Percentiles rank a stretch among this genome's conserved stretches.
Evolutionary conservation across 2,113 vertebrate species (phyloP).

Genomic region (Pseudonaja textilis): DNA sequence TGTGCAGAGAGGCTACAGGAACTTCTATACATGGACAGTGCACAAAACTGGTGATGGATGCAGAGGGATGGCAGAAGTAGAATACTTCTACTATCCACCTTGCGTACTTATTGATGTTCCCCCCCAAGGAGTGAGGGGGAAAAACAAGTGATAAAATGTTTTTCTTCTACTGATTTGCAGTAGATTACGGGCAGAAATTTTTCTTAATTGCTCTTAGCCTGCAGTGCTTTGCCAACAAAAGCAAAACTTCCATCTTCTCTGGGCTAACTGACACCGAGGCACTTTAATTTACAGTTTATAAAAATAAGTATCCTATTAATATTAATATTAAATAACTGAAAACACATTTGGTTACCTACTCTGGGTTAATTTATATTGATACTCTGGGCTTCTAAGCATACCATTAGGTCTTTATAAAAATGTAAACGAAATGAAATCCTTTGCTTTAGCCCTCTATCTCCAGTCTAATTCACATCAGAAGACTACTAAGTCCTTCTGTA

Average conservation of each 20-base stretch:
- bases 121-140: not conserved
- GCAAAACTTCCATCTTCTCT: not conserved
- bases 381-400: not conserved
- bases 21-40: not conserved
- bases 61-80: not conserved
- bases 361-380: not conserved
- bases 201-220: not conserved
- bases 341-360: not conserved
- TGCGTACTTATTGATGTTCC: not conserved
- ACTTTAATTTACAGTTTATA: not conserved
- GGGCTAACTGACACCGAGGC: not conserved
- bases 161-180: not conserved
- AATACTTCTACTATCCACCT: not conserved
- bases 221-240: not conserved
- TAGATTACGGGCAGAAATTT: not conserved
- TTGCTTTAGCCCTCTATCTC: not conserved
- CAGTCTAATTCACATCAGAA: not conserved
- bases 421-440: not conserved
- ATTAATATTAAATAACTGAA: not conserved
- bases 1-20: not conserved
- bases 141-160: not conserved
- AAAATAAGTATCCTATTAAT: not conserved
- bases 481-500: not conserved
- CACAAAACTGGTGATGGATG: not conserved
- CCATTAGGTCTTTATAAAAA: not conserved